Percentiles rank a stretch among this genome's conserved stretches.
Evolutionary conservation across 2,888 invertebrate genomes (phyloP).

Genomic region (Eremobia ochroleuca): DNA sequence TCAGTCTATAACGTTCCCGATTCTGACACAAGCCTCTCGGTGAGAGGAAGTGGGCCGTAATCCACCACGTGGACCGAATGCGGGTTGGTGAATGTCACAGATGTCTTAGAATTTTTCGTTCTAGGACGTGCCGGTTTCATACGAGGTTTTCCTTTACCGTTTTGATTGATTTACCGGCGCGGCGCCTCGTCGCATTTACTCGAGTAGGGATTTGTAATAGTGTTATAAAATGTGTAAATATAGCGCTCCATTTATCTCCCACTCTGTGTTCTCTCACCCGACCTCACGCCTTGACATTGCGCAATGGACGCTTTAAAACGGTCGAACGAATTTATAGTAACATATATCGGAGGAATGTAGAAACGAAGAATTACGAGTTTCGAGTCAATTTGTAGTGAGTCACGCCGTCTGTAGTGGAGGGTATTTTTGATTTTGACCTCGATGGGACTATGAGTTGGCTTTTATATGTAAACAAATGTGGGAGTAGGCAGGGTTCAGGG

Average conservation of each 20-base stretch:
- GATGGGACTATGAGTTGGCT: slow-evolving; percentile 3
- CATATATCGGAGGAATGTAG: slow-evolving; percentile 41
- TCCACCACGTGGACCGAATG: not conserved
- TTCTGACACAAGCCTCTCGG: not conserved
- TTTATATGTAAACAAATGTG: slow-evolving; percentile 14
- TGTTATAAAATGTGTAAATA: not conserved
- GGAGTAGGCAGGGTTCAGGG: slow-evolving; percentile 8
- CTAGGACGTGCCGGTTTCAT: not conserved
- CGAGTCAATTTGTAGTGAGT: slow-evolving; percentile 27
- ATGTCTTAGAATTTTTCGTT: not conserved
- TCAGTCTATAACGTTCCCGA: not conserved
- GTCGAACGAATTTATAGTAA: slow-evolving; percentile 32
- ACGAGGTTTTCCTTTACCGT: not conserved
- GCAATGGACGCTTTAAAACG: slow-evolving; percentile 28
- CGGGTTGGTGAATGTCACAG: not conserved
- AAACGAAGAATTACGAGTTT: slow-evolving; percentile 26
- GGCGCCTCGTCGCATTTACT: not conserved
- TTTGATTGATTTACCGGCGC: not conserved
- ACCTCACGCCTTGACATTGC: slow-evolving; percentile 44
- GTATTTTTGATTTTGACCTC: slow-evolving; percentile 31
- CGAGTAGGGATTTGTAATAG: not conserved
- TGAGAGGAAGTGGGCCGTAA: not conserved
- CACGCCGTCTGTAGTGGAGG: slow-evolving; percentile 31
- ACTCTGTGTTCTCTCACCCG: not conserved
- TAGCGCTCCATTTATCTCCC: slow-evolving; percentile 20